Base-by-base conservation (phyloP, 2,797 vertebrate genomes). In the Mionectes olivaceus region DNA sequence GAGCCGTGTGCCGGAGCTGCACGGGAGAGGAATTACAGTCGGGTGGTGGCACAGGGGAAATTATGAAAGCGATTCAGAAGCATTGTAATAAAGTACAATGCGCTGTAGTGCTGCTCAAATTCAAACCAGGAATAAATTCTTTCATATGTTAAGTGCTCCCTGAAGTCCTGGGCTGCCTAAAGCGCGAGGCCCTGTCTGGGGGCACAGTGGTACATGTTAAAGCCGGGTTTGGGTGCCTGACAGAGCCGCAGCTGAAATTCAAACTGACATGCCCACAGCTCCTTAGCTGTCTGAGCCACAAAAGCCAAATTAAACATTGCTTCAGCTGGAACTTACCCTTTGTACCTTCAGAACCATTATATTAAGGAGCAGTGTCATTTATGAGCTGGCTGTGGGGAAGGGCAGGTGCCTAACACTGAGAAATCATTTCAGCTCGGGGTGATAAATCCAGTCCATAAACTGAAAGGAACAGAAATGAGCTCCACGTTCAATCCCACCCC, bases 231-330 rank as follows among this genome's bases (percentile, higher is more conserved):
- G 80, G 94, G 95, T 90, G 87, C 63, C 19, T 78, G 83, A 94
- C 46, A 60, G 18, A 61, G 33, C 87, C 53, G 75, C 73, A 88
- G 89, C 83, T 79, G 63, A 68, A 91, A 93, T 57, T 7, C 94
- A 64, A 61, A 32, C 63, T 49, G 67, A 90, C 67, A 4, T 95
- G 91, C 85, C 93, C 87, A 67, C 5, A 3, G 73, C 88, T 85
- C 70, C 91, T 84, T 12, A 47, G 87, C 90, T 43, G 74, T 50
- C 91, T 79, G 85, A 95, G 64, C 41, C 83, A 88, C 85, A 79
- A 92, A 79, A 96, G 95, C 95, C 94, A 96, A 95, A 92, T 86
- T 83, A 91, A 97, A 94, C 94, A 96, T 94, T 96, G 83, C 87
- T 96, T 94, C 96, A 96, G 93, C 91, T 94, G 93, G 70, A 94